A percentile compares a stretch with the other conserved stretches of the same genome.
Evolutionary conservation across 2,888 invertebrate species (phyloP).

Genomic region (Eupithecia abbreviata): DNA sequence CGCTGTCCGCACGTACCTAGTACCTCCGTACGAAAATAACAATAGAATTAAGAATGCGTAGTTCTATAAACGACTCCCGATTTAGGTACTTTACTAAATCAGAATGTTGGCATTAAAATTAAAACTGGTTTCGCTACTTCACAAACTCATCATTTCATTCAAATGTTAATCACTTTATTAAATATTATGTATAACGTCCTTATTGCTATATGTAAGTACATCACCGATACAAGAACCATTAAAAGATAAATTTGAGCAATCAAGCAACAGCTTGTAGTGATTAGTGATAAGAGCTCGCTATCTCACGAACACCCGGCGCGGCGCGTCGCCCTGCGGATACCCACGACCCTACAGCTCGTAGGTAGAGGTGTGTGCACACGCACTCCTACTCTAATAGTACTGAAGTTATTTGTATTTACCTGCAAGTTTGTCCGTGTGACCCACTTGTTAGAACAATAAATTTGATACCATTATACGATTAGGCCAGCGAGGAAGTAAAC

Average conservation of each 20-base stretch:
- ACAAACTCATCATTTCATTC: too few relatives aligned
- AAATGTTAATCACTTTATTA: too few relatives aligned
- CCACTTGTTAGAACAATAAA: conserved; percentile 16
- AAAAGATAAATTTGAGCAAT: background rate
- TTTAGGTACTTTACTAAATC: background rate
- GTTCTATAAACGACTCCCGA: background rate
- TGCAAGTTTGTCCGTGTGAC: conserved; percentile 21
- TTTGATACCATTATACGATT: conserved; percentile 32
- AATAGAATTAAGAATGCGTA: background rate
- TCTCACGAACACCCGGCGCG: background rate
- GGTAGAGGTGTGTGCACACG: background rate
- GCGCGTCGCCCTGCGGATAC: too few relatives aligned
- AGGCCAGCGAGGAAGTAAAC: conserved; percentile 28
- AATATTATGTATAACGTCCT: background rate
- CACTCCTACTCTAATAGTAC: background rate
- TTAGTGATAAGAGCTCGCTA: background rate
- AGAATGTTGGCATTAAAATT: background rate
- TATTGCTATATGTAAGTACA: background rate
- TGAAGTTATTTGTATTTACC: background rate
- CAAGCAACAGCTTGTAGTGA: background rate
- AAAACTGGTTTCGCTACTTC: too few relatives aligned
- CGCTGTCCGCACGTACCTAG: background rate
- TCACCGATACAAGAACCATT: background rate
- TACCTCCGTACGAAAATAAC: background rate
- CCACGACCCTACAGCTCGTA: too few relatives aligned